Base-by-base conservation (phyloP, 2,113 vertebrate species). In the Sylvia atricapilla region DNA sequence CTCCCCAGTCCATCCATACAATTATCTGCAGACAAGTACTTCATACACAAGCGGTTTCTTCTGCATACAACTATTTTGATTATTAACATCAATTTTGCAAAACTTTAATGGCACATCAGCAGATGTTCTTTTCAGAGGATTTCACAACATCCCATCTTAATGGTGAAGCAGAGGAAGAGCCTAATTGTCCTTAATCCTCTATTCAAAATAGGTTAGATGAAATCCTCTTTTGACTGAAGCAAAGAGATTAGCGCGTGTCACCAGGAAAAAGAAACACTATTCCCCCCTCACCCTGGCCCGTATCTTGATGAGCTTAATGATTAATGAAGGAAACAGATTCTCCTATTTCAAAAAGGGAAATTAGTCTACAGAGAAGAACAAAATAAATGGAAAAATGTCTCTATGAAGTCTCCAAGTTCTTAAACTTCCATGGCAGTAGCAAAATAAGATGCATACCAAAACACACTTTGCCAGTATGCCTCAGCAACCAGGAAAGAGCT, bases 181-280 rank as follows among this genome's bases (percentile, higher is more conserved):
- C 86, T 96, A 95, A 95, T 90, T 96, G 96, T 95, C 97, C 96
- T 96, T 97, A 98, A 98, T 98, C 97, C 97, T 95, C 66, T 62
- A 88, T 96, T 97, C 96, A 96, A 98, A 98, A 98, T 97, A 98
- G 97, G 97, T 89, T 96, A 92, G 67, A 97, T 76, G 39, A 97
- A 98, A 98, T 98, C 98, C 98, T 98, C 98, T 98, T 98, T 98
- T 75, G 95, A 94, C 91, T 93, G 94, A 96, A 95, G 96, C 95
- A 89, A 86, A 89, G 84, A 89, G 97, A 96, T 97, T 96, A 97
- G 47, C 52, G 74, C 77, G 92, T 37, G 52, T 74, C 73, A 95
- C 76, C 70, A 87, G 88, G 66, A 95, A 95, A 95, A 23, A 95
- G n/a, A 96, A 95, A 90, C 15, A 74, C n/a, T 89, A 90, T 77